These are phyloP conservation scores for Sturmia bella DNA, from an alignment of 2,888 invertebrate species.

Conservation along the genomic window DNA sequence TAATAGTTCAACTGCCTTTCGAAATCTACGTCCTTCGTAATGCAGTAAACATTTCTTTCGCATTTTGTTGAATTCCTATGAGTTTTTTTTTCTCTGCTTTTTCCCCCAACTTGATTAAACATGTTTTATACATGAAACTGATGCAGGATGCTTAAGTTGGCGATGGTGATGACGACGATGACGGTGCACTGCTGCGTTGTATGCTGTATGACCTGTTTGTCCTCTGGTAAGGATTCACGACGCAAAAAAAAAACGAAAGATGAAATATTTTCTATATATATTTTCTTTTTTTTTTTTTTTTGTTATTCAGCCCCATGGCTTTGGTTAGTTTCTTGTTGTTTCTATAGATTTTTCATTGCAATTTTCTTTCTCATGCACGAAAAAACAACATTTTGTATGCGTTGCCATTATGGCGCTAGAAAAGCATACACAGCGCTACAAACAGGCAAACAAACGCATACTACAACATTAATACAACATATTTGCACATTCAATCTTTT, in stretches of 20 bases:
- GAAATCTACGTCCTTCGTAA: constrained; percentile 67
- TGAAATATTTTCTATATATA: constrained; percentile 77
- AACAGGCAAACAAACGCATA: constrained; percentile 7
- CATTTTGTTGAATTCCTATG: constrained; percentile 41
- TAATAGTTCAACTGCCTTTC: constrained; percentile 69
- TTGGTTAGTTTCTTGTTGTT: constrained; percentile 33
- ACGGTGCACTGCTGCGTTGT: constrained; percentile 66
- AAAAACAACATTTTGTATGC: constrained; percentile 68
- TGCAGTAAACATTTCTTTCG: constrained; percentile 64
- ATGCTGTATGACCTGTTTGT: constrained; percentile 77
- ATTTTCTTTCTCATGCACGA: constrained; percentile 59
- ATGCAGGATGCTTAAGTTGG: constrained; percentile 46
- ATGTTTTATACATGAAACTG: constrained; percentile 51
- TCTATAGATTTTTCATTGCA: constrained; percentile 32
- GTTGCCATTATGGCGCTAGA: constrained; percentile 68
- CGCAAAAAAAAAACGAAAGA: constrained; percentile 36
- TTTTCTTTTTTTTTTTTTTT: constrained; percentile 7
- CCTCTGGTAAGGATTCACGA: constrained; percentile 75
- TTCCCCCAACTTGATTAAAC: constrained; percentile 68
- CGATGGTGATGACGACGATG: constrained; percentile 24
- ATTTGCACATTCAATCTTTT: constrained; percentile 60
- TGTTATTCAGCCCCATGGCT: constrained; percentile 65
- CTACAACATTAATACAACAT: constrained; percentile 43
- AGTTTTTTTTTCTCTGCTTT: constrained; percentile 32
- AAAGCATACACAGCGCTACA: constrained; percentile 37